Evolutionary conservation across 2,888 invertebrate genomes (phyloP), one percentile per base, ranked within the genome.

Genomic region (Antheraea assamensis): DNA sequence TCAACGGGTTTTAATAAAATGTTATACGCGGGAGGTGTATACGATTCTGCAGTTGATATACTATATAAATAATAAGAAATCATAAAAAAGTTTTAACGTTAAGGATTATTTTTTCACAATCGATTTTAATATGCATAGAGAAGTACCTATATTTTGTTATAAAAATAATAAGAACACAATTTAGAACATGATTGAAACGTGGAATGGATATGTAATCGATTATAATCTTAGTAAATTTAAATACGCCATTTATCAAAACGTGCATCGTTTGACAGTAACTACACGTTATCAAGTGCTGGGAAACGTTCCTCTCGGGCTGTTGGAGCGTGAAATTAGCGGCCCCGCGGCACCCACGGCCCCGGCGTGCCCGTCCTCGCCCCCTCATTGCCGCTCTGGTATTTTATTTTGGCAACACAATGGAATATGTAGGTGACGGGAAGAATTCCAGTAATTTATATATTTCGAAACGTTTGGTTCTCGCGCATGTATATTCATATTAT

Each of bases 271-370:
- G 84, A 86, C 42, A 42, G 13, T 83, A 82, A 82, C 74, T 76
- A 78, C 76, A 77, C 77, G 77, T 76, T 82, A 80, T 83, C 84
- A 83, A 85, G 83, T 81, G 78, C 79, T 82, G 78, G 83, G 82
- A 83, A 86, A 87, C 86, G 82, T 80, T 77, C 83, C 83, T 83
- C 78, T 78, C 88, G 87, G 81, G 76, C 81, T 88, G 85, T 72
- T 87, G 88, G 79, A 74, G 83, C 78, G 89, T 83, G 79, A 89
- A 89, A 89, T 89, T 89, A 86, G 79, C 83, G 80, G 82, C 81
- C 81, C 80, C 80, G 78, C 79, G 78, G 79, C 76, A 70, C 75
- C 80, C 74, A 76, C 76, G 77, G 72, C 79, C 78, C 5, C 21
- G 21, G n/a, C n/a, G n/a, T n/a, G n/a, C 74, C 77, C 76, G 77